These are phyloP conservation scores for Xiphorhynchus elegans DNA, from an alignment of 2,113 vertebrate genomes.

Conservation along the genomic window DNA sequence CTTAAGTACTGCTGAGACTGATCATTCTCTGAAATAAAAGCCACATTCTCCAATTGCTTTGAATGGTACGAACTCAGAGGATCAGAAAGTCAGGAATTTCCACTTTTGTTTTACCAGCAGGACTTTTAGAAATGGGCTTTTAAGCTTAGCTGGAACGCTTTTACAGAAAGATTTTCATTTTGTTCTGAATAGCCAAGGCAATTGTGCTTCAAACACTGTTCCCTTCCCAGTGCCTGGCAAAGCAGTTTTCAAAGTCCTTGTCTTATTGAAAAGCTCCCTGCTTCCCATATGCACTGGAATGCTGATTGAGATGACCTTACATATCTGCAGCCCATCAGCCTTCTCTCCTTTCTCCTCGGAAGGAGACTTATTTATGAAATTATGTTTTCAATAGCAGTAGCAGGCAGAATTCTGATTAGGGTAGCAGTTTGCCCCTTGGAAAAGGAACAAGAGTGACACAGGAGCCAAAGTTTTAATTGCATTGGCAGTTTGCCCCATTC, in stretches of 20 bases:
- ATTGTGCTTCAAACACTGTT: not conserved
- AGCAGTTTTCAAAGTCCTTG: constrained; percentile 13
- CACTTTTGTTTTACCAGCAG: not conserved
- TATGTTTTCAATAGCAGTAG: constrained; percentile 5
- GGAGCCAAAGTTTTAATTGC: constrained; percentile 57
- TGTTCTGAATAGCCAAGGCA: not conserved
- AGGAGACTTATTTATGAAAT: constrained; percentile 52
- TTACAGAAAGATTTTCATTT: not conserved
- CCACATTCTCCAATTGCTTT: not conserved
- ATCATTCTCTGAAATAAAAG: not conserved
- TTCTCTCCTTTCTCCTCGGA: constrained; percentile 25
- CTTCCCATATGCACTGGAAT: not conserved
- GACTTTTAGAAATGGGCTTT: constrained; percentile 17
- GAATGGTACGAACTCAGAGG: not conserved
- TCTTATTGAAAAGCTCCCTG: not conserved
- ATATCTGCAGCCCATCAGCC: constrained; percentile 18
- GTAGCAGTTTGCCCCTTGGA: not conserved
- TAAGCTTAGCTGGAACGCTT: not conserved
- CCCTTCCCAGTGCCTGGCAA: not conserved
- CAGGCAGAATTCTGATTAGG: constrained; percentile 29
- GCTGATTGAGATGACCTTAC: constrained; percentile 29
- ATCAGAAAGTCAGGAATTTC: not conserved
- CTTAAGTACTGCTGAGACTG: not conserved
- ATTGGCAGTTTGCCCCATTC: constrained; percentile 31
- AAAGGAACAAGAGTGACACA: constrained; percentile 1